Conservation (phyloP, 2,113 vertebrate genomes). For the Paradoxurus hermaphroditus region DNA sequence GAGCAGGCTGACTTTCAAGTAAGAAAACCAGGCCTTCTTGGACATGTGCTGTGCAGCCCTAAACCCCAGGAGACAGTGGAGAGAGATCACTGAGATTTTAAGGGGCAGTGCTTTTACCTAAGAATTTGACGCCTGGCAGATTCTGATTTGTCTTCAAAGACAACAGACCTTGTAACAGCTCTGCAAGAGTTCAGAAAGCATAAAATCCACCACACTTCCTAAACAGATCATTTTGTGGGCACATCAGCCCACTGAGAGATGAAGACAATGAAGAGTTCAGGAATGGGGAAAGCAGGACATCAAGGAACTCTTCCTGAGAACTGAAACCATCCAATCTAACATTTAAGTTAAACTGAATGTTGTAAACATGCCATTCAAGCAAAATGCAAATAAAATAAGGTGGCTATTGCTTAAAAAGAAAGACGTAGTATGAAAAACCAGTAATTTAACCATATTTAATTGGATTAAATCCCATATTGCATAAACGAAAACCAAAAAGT, state of each 20-base stretch:
- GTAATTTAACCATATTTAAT: background rate
- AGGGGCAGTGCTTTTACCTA: background rate
- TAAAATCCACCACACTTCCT: background rate
- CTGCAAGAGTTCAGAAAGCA: background rate
- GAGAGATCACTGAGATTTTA: background rate
- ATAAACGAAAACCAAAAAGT: background rate
- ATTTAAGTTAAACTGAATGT: background rate
- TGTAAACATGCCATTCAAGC: background rate
- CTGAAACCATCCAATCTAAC: background rate
- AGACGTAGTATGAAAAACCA: background rate
- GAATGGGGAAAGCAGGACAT: background rate
- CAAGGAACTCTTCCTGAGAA: background rate
- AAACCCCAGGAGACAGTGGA: background rate
- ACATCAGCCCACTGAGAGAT: background rate
- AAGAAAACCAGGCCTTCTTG: background rate
- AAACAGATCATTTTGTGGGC: background rate
- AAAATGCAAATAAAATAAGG: background rate
- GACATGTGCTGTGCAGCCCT: background rate
- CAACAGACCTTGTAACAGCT: background rate
- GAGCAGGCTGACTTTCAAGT: background rate
- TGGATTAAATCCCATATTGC: background rate
- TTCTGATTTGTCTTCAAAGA: background rate
- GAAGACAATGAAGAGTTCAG: background rate
- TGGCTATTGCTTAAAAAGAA: background rate
- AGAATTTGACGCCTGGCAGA: background rate